phyloP scores from a whole-genome alignment of 2,113 vertebrate species.

The Marmota monax region DNA sequence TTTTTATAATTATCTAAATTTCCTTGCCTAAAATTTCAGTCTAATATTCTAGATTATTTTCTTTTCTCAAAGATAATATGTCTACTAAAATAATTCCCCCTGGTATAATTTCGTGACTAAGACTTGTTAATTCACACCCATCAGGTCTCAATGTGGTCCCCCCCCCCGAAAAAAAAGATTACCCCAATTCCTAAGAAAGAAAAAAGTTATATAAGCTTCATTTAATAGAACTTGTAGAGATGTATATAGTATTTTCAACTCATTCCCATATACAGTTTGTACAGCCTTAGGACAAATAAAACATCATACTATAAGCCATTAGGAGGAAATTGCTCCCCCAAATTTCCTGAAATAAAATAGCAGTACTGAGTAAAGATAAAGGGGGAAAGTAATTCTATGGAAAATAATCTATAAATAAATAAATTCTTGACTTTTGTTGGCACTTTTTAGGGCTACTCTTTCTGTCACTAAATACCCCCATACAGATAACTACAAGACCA shows the following conservation, averaged over 20 bases:
- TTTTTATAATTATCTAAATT: slow-evolving; percentile 4
- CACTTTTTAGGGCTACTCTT: background rate
- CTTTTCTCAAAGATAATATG: background rate
- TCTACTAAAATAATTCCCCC: background rate
- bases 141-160: background rate
- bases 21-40: background rate
- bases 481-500: background rate
- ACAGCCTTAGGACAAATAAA: background rate
- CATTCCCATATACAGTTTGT: background rate
- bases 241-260: background rate
- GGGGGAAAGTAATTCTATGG: background rate
- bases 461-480: background rate
- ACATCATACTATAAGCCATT: background rate
- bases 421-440: background rate
- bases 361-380: background rate
- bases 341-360: background rate
- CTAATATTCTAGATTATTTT: background rate
- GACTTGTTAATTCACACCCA: background rate
- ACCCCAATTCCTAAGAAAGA: background rate
- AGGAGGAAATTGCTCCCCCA: background rate
- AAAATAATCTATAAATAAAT: slow-evolving; percentile 21
- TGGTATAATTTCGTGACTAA: background rate
- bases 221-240: background rate
- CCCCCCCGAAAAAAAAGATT: background rate
- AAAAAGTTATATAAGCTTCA: background rate